A percentile compares a stretch with the other conserved stretches of the same genome.
Conservation (phyloP, 2,797 vertebrate species). For the Phalanger gymnotis region DNA sequence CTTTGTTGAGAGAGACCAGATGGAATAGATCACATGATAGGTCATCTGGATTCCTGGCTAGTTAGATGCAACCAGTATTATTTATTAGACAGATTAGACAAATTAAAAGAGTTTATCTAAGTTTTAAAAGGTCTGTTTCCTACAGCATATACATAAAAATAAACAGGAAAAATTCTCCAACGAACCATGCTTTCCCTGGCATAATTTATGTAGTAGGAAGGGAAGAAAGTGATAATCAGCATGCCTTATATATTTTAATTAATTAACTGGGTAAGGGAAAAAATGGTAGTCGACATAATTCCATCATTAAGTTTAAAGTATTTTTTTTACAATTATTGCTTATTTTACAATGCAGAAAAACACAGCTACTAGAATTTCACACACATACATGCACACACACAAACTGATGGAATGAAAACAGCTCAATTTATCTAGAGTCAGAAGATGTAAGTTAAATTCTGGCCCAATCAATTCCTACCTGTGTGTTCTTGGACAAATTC, state of each 20-base stretch:
- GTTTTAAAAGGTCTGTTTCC: neutral
- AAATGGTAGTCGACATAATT: slow-evolving; percentile 12
- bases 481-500: too few relatives aligned
- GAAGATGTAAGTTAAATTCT: too few relatives aligned
- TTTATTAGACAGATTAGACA: neutral
- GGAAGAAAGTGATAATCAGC: neutral
- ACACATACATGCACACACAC: too few relatives aligned
- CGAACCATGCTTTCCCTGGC: slow-evolving; percentile 35
- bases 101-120: slow-evolving; percentile 13
- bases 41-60: neutral
- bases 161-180: neutral
- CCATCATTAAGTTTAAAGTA: slow-evolving; percentile 15
- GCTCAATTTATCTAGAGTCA: too few relatives aligned
- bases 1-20: neutral
- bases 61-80: slow-evolving; percentile 7
- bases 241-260: slow-evolving; percentile 9
- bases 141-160: neutral
- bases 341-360: neutral
- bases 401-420: slow-evolving; percentile 10
- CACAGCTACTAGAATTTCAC: neutral
- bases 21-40: neutral
- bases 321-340: slow-evolving; percentile 18
- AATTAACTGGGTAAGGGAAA: neutral
- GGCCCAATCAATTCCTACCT: too few relatives aligned
- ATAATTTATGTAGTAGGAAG: slow-evolving; percentile 3